Evolutionary conservation across 2,113 vertebrate species (phyloP).

Genomic region (Condylura cristata): DNA sequence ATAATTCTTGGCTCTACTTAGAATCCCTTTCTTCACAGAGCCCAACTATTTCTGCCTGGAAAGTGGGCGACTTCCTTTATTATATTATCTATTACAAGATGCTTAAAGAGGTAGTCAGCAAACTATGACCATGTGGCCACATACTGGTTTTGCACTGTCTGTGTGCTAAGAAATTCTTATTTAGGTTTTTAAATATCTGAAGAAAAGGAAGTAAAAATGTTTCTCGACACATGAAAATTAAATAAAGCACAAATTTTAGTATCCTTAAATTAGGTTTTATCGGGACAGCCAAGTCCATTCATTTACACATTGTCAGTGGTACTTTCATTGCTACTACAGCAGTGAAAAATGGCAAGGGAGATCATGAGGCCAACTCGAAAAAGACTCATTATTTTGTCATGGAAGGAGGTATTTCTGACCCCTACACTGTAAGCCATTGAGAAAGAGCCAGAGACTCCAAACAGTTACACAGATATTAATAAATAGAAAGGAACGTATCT

Average conservation of each 20-base stretch:
- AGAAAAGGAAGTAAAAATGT: background rate
- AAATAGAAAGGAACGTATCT: too few species aligned
- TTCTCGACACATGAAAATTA: background rate
- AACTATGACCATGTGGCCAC: background rate
- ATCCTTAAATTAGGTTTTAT: background rate
- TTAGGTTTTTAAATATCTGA: slow-evolving; percentile 20
- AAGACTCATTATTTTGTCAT: background rate
- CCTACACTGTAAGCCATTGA: background rate
- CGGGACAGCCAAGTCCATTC: background rate
- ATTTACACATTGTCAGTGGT: background rate
- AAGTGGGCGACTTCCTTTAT: background rate
- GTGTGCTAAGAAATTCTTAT: background rate
- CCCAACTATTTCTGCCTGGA: background rate
- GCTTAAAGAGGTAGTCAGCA: background rate
- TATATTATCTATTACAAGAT: background rate
- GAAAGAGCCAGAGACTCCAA: slow-evolving; percentile 10
- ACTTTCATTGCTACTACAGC: background rate
- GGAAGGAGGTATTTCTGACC: background rate
- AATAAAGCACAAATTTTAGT: background rate
- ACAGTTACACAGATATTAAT: background rate
- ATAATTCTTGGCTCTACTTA: background rate
- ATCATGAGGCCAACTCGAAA: background rate
- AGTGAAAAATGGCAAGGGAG: background rate
- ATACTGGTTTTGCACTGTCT: background rate
- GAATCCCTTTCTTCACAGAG: background rate